These are phyloP conservation scores for Brachionus calyciflorus DNA, from an alignment of 1,140 invertebrate genomes.

Conservation along the genomic window DNA sequence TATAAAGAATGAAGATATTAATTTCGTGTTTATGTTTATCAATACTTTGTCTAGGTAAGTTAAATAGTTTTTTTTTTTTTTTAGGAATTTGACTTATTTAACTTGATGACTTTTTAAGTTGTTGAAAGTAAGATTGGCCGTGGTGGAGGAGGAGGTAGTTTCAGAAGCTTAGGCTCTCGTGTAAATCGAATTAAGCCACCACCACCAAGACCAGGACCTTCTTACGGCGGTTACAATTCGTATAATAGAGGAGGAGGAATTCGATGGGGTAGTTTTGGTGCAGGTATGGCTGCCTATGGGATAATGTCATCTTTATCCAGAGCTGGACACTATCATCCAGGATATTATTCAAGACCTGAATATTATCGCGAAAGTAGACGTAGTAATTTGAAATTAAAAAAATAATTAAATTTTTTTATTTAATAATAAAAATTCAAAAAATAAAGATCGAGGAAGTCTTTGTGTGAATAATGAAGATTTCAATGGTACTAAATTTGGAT, in stretches of 20 bases:
- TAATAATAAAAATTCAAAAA: too few relatives aligned
- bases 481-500: constrained; percentile 46
- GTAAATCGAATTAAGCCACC: not conserved
- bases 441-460: not conserved
- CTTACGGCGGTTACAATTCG: not conserved
- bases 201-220: not conserved
- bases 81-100: too few relatives aligned
- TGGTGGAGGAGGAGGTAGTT: constrained; percentile 38
- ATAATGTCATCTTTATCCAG: constrained; percentile 9
- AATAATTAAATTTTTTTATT: too few relatives aligned
- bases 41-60: constrained; percentile 6
- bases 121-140: constrained; percentile 20
- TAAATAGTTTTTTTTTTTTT: too few relatives aligned
- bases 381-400: not conserved
- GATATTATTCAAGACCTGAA: constrained; percentile 17
- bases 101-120: too few relatives aligned
- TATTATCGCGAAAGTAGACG: not conserved
- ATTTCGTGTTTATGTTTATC: too few relatives aligned
- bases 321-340: constrained; percentile 1
- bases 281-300: constrained; percentile 41
- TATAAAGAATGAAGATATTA: too few relatives aligned
- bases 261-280: constrained; percentile 42
- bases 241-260: constrained; percentile 11
- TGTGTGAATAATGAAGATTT: constrained; percentile 46
- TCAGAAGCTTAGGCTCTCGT: not conserved